Percentiles rank a stretch among this genome's conserved stretches.
Evolutionary conservation across 2,888 invertebrate genomes (phyloP).

Genomic region (Athripsodes cinereus): DNA sequence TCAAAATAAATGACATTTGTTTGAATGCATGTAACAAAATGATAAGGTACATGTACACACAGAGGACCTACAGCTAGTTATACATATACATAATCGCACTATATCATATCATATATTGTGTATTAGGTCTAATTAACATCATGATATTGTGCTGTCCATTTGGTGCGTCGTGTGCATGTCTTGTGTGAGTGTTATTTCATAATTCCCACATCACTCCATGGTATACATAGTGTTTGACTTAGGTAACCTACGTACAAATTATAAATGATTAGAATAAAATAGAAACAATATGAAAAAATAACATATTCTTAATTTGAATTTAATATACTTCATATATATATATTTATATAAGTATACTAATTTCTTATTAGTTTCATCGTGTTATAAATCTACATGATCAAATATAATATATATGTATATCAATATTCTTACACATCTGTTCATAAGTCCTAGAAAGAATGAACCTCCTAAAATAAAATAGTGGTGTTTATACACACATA

Average conservation of each 20-base stretch:
- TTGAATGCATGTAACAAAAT: background rate
- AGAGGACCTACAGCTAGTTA: conserved; percentile 14
- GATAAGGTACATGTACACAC: background rate
- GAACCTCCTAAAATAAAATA: conserved; percentile 16
- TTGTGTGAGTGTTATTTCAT: conserved; percentile 22
- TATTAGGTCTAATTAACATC: too few relatives aligned
- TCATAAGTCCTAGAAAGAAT: conserved; percentile 8
- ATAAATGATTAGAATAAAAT: conserved; percentile 21
- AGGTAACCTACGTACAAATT: conserved; percentile 21
- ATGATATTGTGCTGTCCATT: conserved; percentile 28
- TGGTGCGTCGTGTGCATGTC: conserved; percentile 25
- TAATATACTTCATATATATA: conserved; percentile 6
- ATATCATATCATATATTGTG: conserved; percentile 24
- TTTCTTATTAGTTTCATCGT: conserved; percentile 14
- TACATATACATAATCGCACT: conserved; percentile 20
- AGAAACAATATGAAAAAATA: conserved; percentile 22
- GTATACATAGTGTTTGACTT: conserved; percentile 26
- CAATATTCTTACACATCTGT: conserved; percentile 8
- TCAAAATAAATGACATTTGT: conserved; percentile 25
- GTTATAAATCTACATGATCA: conserved; percentile 8
- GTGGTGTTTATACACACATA: conserved; percentile 11
- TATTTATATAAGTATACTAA: conserved; percentile 6
- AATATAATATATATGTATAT: conserved; percentile 9
- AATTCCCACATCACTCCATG: conserved; percentile 13
- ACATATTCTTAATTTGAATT: conserved; percentile 18